Evolutionary conservation across 2,113 vertebrate genomes (phyloP), one percentile per base, ranked within the genome.

Genomic region (Pan paniscus): DNA sequence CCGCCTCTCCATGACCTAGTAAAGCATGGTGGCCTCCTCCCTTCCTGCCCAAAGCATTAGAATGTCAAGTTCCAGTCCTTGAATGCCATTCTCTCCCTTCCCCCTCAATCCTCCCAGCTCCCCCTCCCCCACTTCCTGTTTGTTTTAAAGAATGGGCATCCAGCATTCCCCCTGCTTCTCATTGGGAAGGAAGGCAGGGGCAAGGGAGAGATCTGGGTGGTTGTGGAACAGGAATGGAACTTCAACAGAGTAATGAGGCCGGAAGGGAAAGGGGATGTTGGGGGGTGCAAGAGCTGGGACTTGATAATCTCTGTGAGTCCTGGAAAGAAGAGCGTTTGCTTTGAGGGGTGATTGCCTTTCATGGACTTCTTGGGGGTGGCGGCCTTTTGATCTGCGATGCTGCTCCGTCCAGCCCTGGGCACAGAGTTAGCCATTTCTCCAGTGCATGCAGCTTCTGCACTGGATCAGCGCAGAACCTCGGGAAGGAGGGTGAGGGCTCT

Each of bases 1-100:
- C 13, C 1, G 0, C 50, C 32, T 10, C 20, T 20, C 32, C 50
- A 4, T 43, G 0, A 32, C 61, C 61, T 64, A 32, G 2, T 64
- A 64, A 64, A 30, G 27, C 27, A 64, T 0, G 27, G 27, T 64
- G 12, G 0, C 30, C 10, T 59, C 40, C 40, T 27, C 35, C 16
- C 67, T 40, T 5, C 79, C n/a, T 17, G 57, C 20, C 40, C 43
- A 64, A 64, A 64, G 27, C 68, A 50, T 5, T 73, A 40, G 23
- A 64, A 43, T 0, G 25, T 16, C 38, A 64, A 10, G 3, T 20
- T 68, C 38, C 23, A 95, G 75, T 43, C 43, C 46, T 40, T 4
- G 8, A 9, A 35, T 14, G 57, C 30, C 46, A 40, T 3, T 20
- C 78, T 46, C 30, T 32, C 40, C 9, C 20, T 32, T 68, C 32